phyloP scores from a whole-genome alignment of 1,140 invertebrate species.

The Microplitis mediator region DNA sequence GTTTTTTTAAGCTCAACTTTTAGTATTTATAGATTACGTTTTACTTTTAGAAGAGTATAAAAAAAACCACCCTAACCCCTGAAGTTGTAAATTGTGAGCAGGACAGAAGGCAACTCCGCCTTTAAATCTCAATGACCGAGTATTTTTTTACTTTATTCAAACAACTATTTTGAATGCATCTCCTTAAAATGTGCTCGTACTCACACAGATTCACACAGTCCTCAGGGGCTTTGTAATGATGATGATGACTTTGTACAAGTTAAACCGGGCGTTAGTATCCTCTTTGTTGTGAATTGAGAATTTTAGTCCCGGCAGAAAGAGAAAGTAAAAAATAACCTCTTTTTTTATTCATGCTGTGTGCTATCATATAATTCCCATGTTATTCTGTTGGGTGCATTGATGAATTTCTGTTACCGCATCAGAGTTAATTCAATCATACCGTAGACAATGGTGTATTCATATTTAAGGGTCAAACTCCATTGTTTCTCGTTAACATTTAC shows the following conservation, averaged over 20 bases:
- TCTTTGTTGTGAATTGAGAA: background rate
- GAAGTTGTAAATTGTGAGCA: background rate
- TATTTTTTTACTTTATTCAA: background rate
- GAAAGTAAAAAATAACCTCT: background rate
- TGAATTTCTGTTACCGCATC: conserved; percentile 5
- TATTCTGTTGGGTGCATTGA: too few species aligned
- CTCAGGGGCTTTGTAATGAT: background rate
- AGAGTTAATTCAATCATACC: conserved; percentile 11
- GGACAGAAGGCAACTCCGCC: background rate
- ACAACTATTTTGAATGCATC: conserved; percentile 1
- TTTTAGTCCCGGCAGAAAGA: background rate
- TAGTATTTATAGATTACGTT: too few species aligned
- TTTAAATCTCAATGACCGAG: background rate
- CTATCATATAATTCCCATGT: background rate
- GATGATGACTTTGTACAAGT: background rate
- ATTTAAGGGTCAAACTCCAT: too few species aligned
- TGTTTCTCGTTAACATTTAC: too few species aligned
- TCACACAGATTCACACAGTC: too few species aligned
- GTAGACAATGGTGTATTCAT: background rate
- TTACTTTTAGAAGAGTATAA: background rate
- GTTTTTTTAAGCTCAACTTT: too few species aligned
- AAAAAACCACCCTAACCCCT: background rate
- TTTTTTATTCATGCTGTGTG: background rate
- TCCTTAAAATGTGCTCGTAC: background rate
- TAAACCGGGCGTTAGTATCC: conserved; percentile 11